Percentiles rank a stretch among this genome's conserved stretches.
Conservation (phyloP, 2,797 vertebrate species). For the Okamejei kenojei region DNA sequence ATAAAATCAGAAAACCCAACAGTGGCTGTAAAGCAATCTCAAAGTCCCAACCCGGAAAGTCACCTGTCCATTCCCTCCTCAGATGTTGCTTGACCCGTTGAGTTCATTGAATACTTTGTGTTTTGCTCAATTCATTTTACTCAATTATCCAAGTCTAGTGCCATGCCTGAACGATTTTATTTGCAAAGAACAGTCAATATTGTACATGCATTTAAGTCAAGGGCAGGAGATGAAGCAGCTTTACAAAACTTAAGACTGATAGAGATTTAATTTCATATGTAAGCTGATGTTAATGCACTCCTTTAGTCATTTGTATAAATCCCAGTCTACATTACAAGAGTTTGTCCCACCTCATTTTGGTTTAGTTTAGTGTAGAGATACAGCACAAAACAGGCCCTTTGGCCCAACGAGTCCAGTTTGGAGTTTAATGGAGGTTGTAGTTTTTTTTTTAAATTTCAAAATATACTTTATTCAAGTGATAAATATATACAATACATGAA, state of each 20-base stretch:
- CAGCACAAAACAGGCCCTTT: too few relatives aligned
- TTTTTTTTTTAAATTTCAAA: too few relatives aligned
- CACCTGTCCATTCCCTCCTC: too few relatives aligned
- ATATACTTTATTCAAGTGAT: too few relatives aligned
- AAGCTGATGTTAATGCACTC: background rate
- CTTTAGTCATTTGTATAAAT: background rate
- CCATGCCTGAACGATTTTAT: background rate
- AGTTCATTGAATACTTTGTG: too few relatives aligned
- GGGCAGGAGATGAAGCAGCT: background rate
- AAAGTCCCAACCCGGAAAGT: too few relatives aligned
- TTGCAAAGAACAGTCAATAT: background rate
- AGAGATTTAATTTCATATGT: background rate
- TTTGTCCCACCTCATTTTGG: background rate
- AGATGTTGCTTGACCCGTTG: too few relatives aligned
- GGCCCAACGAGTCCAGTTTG: too few relatives aligned
- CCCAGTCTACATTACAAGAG: background rate
- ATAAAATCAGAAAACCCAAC: background rate
- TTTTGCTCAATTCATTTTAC: background rate
- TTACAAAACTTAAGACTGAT: background rate
- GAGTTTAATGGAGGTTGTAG: too few relatives aligned
- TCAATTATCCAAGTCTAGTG: background rate
- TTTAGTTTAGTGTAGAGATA: too few relatives aligned
- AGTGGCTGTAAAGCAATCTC: background rate
- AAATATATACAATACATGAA: too few relatives aligned
- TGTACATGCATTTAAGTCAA: background rate